Evolutionary conservation across 1,140 invertebrate species (phyloP), one percentile per base, ranked within the genome.

Genomic region (Trinorchestia longiramus): DNA sequence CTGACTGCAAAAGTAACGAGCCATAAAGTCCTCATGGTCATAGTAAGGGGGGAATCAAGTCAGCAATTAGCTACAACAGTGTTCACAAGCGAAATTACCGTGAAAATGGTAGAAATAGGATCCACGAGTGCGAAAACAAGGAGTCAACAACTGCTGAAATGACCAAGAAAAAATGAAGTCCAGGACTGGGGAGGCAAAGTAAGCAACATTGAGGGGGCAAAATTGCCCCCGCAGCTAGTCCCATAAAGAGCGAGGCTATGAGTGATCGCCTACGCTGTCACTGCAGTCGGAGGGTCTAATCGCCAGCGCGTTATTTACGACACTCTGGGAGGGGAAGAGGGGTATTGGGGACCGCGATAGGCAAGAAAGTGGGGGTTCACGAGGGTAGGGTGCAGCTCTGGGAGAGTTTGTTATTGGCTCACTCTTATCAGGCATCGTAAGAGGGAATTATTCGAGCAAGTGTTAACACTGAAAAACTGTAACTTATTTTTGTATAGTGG

Each of bases 241-340:
- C 87, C 87, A 87, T 87, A 87, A 53, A 53, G 47, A 87, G 87
- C 36, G 36, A 8, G 36, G 87, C 87, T 87, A 87, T 87, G 87
- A 87, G 8, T 87, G 87, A 87, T 87, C 87, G 87, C 87, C 87
- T n/a, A 36, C 36, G 8, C 87, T 87, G 87, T 87, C 87, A 87
- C 87, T 40, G 87, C 87, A 87, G 87, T 41, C 87, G 8, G 87
- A 87, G 87, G 87, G 87, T 87, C 87, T 87, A 87, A 87, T 87
- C 87, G 87, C 87, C 87, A 87, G 36, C 41, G 87, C 87, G 87
- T 87, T 87, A 87, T 87, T 87, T 87, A 87, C 87, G 87, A 36
- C 41, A 36, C 87, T 41, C 47, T 19, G 47, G 47, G 87, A 87
- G 87, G 8, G 87, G 62, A 77, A 40, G 87, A 36, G 36, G 36